Evolutionary conservation across 1,140 invertebrate species (phyloP), one percentile per base, ranked within the genome.

Genomic region (Aphaenogaster rudis): DNA sequence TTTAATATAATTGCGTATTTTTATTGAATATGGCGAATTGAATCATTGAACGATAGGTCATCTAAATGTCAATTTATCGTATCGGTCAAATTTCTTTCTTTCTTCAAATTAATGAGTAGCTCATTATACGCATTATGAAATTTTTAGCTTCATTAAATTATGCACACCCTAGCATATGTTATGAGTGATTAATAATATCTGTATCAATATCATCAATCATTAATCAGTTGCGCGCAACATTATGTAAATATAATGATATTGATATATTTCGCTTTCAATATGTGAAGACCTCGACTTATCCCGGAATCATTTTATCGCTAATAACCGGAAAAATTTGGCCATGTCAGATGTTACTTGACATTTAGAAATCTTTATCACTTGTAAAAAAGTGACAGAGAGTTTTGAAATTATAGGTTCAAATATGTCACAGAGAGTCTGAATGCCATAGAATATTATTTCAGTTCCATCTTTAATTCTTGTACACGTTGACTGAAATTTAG

Each of bases 1-100:
- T 77, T 77, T 77, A 33, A 64, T 48, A 64, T 63, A 63, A 78
- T 66, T 66, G 17, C 28, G 6, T 13, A 36, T 79, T 79, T 66
- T 79, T 66, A 66, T 66, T 33, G n/a, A 50, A 66, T 79, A 13
- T 13, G 3, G 3, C 42, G 15, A 69, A n/a, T 48, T 33, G 15
- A 78, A 78, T 63, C 52, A 15, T 45, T 61, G 28, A 78, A 78
- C 45, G 21, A 48, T 36, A 13, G 9, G 42, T 64, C 11, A 64
- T 4, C 6, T 79, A 66, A 78, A 79, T 50, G 61, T 79, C 59
- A 21, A 8, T 79, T 50, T 50, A 48, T 45, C 39, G 3, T 72
- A 6, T 39, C 48, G n/a, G 36, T 33, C 48, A 21, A 50, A 79
- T 66, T 66, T 52, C 2, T 42, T 67, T 50, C 33, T 42, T 52